phyloP scores from a whole-genome alignment of 2,797 vertebrate species.

The Lutjanus argentimaculatus region DNA sequence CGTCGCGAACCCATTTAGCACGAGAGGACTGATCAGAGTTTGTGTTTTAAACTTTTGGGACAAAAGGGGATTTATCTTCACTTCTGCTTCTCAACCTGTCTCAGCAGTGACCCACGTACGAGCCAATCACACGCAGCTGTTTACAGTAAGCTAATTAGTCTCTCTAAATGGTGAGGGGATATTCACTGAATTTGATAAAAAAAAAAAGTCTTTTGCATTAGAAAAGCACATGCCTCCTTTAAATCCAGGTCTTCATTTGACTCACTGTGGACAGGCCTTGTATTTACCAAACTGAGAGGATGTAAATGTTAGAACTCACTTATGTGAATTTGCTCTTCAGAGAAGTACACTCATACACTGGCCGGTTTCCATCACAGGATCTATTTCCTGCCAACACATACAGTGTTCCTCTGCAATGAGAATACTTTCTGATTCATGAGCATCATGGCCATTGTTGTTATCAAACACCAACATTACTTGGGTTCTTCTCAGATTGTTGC shows the following conservation, averaged over 20 bases:
- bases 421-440: neutral
- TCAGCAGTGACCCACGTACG: no score
- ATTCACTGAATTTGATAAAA: no score
- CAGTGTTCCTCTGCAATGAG: neutral
- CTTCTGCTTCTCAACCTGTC: no score
- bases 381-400: neutral
- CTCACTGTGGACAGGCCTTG: neutral
- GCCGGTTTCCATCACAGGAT: neutral
- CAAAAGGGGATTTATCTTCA: no score
- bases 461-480: neutral
- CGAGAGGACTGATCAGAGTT: no score
- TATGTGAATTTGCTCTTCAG: slow-evolving; percentile 1
- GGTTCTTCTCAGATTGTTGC: neutral
- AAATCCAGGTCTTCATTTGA: neutral
- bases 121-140: no score
- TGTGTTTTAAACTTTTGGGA: no score
- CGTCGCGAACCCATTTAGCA: no score
- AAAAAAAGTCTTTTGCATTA: no score
- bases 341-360: neutral
- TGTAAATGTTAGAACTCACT: slow-evolving; percentile 10
- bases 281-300: neutral
- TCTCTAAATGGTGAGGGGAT: no score
- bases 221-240: neutral
- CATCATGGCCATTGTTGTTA: neutral
- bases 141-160: no score